Evolutionary conservation across 2,113 vertebrate species (phyloP).

Genomic region (Ctenodactylus gundi): DNA sequence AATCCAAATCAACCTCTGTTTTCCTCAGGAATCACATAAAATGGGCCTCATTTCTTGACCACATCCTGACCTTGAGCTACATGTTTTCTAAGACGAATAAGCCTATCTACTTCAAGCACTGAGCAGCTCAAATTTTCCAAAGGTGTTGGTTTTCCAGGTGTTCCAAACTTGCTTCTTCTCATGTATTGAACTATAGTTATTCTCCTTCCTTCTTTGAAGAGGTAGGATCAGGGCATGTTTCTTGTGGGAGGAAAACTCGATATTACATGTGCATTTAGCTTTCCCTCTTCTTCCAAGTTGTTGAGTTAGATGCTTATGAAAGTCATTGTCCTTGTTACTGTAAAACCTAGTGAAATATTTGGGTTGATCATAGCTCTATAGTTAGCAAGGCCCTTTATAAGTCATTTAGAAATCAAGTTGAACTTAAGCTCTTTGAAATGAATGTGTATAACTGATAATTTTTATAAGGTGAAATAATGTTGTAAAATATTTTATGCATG

Average conservation of each 20-base stretch:
- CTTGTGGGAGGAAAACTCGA: neutral
- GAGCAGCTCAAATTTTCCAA: neutral
- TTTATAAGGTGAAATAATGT: neutral
- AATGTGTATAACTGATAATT: neutral
- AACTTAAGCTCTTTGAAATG: constrained; percentile 8
- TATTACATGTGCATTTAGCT: neutral
- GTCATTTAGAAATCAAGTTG: constrained; percentile 11
- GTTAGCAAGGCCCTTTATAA: neutral
- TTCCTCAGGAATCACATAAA: neutral
- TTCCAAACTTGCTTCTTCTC: neutral
- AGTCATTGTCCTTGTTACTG: neutral
- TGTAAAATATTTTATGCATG: neutral
- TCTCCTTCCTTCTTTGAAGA: constrained; percentile 31
- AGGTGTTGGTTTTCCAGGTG: neutral
- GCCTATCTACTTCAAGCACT: neutral
- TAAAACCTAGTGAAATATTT: neutral
- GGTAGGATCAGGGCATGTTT: neutral
- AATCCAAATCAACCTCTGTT: neutral
- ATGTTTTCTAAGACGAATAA: neutral
- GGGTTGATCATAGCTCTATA: neutral
- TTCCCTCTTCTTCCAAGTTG: neutral
- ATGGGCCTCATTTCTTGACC: neutral
- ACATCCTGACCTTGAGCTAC: neutral
- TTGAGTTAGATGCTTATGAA: no score
- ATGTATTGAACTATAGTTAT: constrained; percentile 1